Base-by-base conservation (phyloP, 2,113 vertebrate species). In the Bostrychus sinensis region DNA sequence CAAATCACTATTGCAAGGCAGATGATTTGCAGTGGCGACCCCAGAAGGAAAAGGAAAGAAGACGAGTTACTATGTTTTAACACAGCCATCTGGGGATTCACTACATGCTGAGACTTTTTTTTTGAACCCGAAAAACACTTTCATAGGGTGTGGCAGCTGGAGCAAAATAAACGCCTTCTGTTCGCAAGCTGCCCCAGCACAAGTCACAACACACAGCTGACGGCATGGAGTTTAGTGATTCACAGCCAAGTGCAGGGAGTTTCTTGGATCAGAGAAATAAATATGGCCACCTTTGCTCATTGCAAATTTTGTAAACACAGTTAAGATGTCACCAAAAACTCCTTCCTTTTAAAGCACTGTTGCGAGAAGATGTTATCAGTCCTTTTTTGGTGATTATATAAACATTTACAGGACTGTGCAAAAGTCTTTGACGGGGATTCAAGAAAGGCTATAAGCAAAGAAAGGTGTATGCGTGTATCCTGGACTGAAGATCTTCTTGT, bases 161-260 rank as follows among this genome's bases (percentile, higher is more conserved):
- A 89, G 81, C 56, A 75, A 91, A 91, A 90, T 83, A 89, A 90
- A 92, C 60, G 86, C 83, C 87, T 90, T 90, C 88, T 89, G 87
- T 89, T 88, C 72, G 14, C 79, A 79, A 58, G 82, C 81, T 87
- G 69, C 87, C 25, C 50, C 53, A 78, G 72, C 77, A 71, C 91
- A 92, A 92, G 91, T 92, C 88, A 81, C 89, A 89, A 92, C 91
- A 92, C 78, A 90, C 85, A 91, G 87, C 82, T 79, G 80, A 87
- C 88, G 82, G 76, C 76, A 61, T 80, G 77, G 10, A 82, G 80
- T 67, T 67, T 58, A 69, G 66, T 84, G 84, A 83, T 60, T 85
- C 80, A 67, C 54, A 64, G 87, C 87, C 85, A 91, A 80, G 72
- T 81, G 66, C 62, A 66, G 85, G 88, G 89, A 86, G 87, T 89